Evolutionary conservation across 1,140 invertebrate species (phyloP).

Genomic region (Dysdera silvatica): DNA sequence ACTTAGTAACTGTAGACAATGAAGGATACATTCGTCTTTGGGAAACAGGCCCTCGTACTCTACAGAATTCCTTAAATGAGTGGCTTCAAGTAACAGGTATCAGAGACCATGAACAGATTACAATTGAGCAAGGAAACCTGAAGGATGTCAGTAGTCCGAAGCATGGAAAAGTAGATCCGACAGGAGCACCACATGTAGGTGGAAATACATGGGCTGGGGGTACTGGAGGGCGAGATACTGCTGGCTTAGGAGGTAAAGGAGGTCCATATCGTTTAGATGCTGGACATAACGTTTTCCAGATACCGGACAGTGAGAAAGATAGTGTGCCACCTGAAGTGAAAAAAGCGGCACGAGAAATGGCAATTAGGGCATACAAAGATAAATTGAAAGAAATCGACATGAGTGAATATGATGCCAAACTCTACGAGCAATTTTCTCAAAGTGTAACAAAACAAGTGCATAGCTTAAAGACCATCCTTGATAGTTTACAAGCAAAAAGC

Average conservation of each 20-base stretch:
- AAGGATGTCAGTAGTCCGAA: slow-evolving; percentile 48
- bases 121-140: slow-evolving; percentile 13
- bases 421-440: slow-evolving; percentile 66
- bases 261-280: slow-evolving; percentile 85
- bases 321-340: slow-evolving; percentile 56
- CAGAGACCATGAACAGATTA: slow-evolving; percentile 32
- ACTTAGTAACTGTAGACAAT: slow-evolving; percentile 54
- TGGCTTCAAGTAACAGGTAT: slow-evolving; percentile 50
- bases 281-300: slow-evolving; percentile 84
- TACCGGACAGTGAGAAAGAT: slow-evolving; percentile 81
- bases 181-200: slow-evolving; percentile 83
- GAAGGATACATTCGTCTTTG: slow-evolving; percentile 54
- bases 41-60: slow-evolving; percentile 49
- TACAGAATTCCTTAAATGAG: slow-evolving; percentile 47
- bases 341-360: slow-evolving; percentile 76
- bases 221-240: slow-evolving; percentile 77
- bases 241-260: slow-evolving; percentile 86
- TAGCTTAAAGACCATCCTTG: slow-evolving; percentile 53
- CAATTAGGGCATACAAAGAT: slow-evolving; percentile 77
- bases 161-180: slow-evolving; percentile 82
- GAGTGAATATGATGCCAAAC: slow-evolving; percentile 82
- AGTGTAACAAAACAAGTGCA: slow-evolving; percentile 46
- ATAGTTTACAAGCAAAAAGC: slow-evolving; percentile 65
- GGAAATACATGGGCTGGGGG: slow-evolving; percentile 96
- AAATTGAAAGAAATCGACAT: slow-evolving; percentile 83